Evolutionary conservation across 1,140 invertebrate genomes (phyloP).

Genomic region (Vanessa tameamea): DNA sequence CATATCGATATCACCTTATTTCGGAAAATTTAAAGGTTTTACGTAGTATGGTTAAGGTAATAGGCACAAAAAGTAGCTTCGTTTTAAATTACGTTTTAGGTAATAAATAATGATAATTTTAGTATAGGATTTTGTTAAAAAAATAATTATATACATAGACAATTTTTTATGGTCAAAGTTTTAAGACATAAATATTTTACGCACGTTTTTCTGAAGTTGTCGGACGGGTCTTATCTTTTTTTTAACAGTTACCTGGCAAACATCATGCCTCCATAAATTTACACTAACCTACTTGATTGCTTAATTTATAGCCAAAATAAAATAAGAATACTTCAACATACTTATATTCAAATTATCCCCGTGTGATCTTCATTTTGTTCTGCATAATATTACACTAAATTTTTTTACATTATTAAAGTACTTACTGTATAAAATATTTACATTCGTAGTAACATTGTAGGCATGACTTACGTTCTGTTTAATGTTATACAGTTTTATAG

Average conservation of each 20-base stretch:
- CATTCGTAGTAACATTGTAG: background rate
- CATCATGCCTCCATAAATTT: slow-evolving; percentile 42
- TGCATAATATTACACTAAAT: slow-evolving; percentile 15
- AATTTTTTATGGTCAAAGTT: slow-evolving; percentile 4
- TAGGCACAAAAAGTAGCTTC: too few relatives aligned
- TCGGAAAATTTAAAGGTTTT: too few relatives aligned
- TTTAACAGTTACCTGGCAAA: slow-evolving; percentile 30
- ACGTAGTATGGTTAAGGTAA: too few relatives aligned
- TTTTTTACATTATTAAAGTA: background rate
- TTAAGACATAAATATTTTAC: slow-evolving; percentile 27
- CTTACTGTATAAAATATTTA: background rate
- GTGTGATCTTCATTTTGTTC: slow-evolving; percentile 20
- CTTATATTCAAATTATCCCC: slow-evolving; percentile 17
- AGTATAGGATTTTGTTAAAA: background rate
- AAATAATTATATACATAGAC: background rate
- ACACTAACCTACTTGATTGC: slow-evolving; percentile 41
- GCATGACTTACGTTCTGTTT: background rate
- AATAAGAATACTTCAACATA: slow-evolving; percentile 27
- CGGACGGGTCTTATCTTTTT: slow-evolving; percentile 30
- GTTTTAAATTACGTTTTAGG: too few relatives aligned
- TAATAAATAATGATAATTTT: too few relatives aligned
- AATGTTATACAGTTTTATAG: too few relatives aligned
- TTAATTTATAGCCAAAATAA: slow-evolving; percentile 42
- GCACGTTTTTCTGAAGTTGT: slow-evolving; percentile 19
- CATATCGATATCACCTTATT: too few relatives aligned